Percentiles rank a stretch among this genome's conserved stretches.
These are phyloP conservation scores for Eulemur albifrons DNA, from an alignment of 2,797 vertebrate genomes.

Conservation along the genomic window DNA sequence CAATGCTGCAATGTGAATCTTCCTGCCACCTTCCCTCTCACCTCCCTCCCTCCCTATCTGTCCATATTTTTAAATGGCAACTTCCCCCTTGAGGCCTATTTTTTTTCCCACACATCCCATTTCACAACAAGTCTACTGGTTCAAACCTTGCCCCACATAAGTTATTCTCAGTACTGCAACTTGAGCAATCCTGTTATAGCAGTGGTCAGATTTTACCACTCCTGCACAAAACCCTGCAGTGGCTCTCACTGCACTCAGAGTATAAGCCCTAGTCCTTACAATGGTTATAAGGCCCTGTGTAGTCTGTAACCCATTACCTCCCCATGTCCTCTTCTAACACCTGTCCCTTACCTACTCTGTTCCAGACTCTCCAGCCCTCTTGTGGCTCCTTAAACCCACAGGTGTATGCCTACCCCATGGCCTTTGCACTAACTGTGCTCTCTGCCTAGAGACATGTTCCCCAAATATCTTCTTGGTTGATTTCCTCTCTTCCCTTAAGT, in stretches of 20 bases:
- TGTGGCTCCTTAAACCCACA: neutral
- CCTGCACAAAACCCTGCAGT: neutral
- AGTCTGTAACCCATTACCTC: neutral
- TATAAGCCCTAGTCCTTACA: neutral
- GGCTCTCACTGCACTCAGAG: neutral
- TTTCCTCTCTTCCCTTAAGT: neutral
- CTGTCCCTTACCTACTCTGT: neutral
- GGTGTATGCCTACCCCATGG: rapidly evolving
- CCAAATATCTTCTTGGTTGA: neutral
- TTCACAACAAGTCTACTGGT: neutral
- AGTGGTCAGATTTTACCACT: neutral
- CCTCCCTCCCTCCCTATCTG: neutral
- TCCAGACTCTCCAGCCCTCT: neutral
- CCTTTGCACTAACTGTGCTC: neutral
- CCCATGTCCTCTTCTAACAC: neutral
- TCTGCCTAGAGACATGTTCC: neutral
- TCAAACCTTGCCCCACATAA: neutral
- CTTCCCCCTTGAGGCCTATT: too few species aligned
- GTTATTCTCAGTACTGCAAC: neutral
- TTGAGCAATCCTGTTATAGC: neutral
- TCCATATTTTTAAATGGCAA: neutral
- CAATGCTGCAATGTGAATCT: neutral
- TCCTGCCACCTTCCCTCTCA: neutral
- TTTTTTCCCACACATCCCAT: neutral
- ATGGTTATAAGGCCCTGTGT: neutral